Conservation (phyloP, 2,113 vertebrate genomes). For the Zosterops borbonicus region DNA sequence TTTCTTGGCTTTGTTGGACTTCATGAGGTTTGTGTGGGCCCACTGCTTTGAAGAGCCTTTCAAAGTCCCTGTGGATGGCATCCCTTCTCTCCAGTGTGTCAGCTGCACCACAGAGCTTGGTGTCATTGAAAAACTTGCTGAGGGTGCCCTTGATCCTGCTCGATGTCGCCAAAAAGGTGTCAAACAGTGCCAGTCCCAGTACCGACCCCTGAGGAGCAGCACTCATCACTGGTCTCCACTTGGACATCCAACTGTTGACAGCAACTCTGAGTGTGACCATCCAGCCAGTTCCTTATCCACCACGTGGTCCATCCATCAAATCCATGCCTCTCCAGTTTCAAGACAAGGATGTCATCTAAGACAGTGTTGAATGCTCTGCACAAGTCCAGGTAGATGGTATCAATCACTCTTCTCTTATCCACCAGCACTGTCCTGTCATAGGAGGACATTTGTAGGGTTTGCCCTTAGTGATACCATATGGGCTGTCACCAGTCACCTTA, state of each 20-base stretch:
- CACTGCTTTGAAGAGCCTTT: neutral
- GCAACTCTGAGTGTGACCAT: neutral
- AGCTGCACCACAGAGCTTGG: no score
- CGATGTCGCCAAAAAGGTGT: fast-evolving
- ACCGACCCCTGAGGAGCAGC: neutral
- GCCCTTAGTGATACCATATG: neutral
- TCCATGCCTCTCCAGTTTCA: neutral
- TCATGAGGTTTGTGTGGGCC: neutral
- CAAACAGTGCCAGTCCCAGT: neutral
- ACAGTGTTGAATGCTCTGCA: neutral
- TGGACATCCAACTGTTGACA: neutral
- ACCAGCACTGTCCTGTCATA: neutral
- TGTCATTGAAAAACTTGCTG: neutral
- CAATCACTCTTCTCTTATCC: neutral
- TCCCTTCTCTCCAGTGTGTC: neutral
- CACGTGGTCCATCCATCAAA: neutral
- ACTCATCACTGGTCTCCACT: neutral
- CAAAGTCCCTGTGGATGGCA: neutral
- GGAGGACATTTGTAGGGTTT: neutral
- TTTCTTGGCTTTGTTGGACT: neutral
- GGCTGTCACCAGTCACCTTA: neutral
- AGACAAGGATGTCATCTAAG: neutral
- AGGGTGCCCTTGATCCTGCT: fast-evolving
- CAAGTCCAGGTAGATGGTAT: neutral
- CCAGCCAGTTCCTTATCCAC: neutral